phyloP scores from a whole-genome alignment of 1,140 invertebrate species.

The Drosophila navojoa region DNA sequence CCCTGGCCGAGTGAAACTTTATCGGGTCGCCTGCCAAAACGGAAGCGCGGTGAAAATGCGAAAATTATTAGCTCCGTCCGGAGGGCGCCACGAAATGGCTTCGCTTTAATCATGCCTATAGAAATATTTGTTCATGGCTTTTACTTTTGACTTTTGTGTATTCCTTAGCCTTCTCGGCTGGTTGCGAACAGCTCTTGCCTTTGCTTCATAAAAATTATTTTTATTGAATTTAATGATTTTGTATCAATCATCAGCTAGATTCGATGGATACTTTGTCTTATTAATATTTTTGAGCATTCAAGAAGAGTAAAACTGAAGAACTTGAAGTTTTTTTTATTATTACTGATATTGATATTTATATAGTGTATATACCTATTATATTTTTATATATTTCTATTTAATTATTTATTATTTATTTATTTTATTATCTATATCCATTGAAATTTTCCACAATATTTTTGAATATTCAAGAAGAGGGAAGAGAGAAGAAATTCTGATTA shows the following conservation, averaged over 20 bases:
- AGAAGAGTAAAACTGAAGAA: too few relatives aligned
- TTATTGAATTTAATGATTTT: background rate
- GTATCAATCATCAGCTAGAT: background rate
- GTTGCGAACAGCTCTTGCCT: too few relatives aligned
- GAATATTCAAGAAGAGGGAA: too few relatives aligned
- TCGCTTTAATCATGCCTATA: conserved; percentile 20
- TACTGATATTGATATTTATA: too few relatives aligned
- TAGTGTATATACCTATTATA: too few relatives aligned
- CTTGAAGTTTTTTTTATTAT: too few relatives aligned
- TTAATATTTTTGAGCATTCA: too few relatives aligned
- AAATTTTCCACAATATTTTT: too few relatives aligned
- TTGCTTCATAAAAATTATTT: background rate
- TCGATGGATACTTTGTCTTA: background rate
- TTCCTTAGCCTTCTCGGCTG: background rate
- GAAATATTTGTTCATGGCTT: conserved; percentile 31
- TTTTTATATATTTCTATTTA: too few relatives aligned
- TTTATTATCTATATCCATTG: too few relatives aligned
- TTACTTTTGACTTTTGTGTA: conserved; percentile 13
- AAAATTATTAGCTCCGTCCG: conserved; percentile 62
- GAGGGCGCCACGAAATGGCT: conserved; percentile 49
- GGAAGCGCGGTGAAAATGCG: conserved; percentile 61
- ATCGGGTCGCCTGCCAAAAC: conserved; percentile 56
- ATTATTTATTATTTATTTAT: too few relatives aligned
- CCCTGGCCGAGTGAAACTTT: conserved; percentile 10
- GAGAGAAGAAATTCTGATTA: too few relatives aligned